Evolutionary conservation across 2,888 invertebrate species (phyloP).

Genomic region (Andrena haemorrhoa): DNA sequence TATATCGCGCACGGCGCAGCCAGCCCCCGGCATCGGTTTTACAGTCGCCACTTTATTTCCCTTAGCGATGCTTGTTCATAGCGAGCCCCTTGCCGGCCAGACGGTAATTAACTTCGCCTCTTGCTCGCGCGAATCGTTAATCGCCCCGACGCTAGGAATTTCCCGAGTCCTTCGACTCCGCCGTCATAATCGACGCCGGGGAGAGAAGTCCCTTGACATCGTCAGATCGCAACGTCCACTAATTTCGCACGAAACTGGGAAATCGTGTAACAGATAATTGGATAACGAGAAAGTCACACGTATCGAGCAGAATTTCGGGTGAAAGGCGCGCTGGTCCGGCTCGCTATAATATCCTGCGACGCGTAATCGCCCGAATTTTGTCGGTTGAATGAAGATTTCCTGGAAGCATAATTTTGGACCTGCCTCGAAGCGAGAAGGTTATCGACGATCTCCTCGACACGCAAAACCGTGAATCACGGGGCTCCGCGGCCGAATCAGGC

Average conservation of each 20-base stretch:
- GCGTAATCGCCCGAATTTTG: background rate
- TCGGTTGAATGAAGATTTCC: background rate
- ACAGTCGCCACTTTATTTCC: conserved; percentile 45
- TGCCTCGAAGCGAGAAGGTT: conserved; percentile 9
- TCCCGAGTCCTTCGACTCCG: conserved; percentile 7
- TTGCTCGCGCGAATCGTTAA: conserved; percentile 68
- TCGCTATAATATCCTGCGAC: background rate
- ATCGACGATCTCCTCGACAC: conserved; percentile 55
- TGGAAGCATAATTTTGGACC: conserved; percentile 1
- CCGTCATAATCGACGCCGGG: conserved; percentile 9
- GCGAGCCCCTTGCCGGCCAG: conserved; percentile 52
- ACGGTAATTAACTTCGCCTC: conserved; percentile 73
- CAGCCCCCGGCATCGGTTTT: conserved; percentile 17
- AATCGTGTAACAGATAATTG: background rate
- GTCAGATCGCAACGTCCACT: background rate
- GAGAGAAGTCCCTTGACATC: background rate
- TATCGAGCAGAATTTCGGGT: background rate
- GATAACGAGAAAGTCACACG: background rate
- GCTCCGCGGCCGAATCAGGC: conserved; percentile 56
- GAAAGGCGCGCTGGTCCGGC: background rate
- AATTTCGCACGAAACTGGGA: background rate
- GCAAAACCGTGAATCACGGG: conserved; percentile 66
- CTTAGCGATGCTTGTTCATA: conserved; percentile 46
- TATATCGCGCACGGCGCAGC: background rate
- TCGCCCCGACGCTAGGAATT: conserved; percentile 52